A percentile compares a stretch with the other conserved stretches of the same genome.
These are phyloP conservation scores for Oenanthe melanoleuca DNA, from an alignment of 2,113 vertebrate species.

Conservation along the genomic window DNA sequence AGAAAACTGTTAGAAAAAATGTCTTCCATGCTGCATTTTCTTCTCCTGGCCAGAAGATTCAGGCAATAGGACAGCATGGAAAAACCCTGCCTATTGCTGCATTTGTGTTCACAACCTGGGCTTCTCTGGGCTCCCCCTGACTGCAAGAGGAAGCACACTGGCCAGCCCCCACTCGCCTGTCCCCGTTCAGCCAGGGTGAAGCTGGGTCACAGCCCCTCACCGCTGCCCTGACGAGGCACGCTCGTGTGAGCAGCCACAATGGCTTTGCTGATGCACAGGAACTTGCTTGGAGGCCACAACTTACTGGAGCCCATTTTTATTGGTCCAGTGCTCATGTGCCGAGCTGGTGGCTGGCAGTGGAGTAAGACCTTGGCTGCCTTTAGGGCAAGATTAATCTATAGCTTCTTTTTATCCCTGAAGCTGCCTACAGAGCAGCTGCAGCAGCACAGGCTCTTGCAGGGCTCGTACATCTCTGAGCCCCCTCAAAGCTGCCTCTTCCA, in stretches of 20 bases:
- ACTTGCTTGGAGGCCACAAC: background rate
- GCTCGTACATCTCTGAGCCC: background rate
- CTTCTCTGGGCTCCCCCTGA: background rate
- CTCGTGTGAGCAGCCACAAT: background rate
- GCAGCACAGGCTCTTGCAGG: background rate
- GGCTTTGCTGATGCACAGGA: background rate
- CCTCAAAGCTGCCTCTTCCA: background rate
- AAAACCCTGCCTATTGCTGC: background rate
- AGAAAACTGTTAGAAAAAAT: background rate
- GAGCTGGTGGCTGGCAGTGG: background rate
- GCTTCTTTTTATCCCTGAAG: background rate
- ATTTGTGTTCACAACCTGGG: background rate
- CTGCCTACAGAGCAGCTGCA: background rate
- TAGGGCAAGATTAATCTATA: background rate
- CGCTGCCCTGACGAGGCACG: fast-evolving
- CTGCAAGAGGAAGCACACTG: background rate
- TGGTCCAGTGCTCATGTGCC: fast-evolving
- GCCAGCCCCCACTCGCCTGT: fast-evolving
- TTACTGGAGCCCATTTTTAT: background rate
- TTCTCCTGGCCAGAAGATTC: background rate
- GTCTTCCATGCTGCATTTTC: background rate
- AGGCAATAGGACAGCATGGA: fast-evolving
- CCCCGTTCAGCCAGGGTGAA: background rate
- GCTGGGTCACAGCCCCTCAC: background rate
- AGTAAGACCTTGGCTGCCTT: background rate